Evolutionary conservation across 1,140 invertebrate species (phyloP).

Genomic region (Chrysoperla carnea): DNA sequence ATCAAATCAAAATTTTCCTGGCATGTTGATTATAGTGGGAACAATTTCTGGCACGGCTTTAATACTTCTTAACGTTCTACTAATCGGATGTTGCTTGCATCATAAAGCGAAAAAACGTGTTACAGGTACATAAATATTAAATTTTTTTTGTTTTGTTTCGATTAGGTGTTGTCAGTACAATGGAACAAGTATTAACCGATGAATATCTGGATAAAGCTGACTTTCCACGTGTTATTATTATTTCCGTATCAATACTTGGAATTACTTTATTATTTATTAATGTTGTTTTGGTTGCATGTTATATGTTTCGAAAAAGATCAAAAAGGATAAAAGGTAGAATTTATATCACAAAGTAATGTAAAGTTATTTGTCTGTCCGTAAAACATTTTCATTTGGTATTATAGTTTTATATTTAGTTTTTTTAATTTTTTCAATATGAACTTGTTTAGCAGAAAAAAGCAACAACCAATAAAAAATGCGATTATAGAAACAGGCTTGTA

Average conservation of each 20-base stretch:
- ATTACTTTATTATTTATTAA: constrained; percentile 64
- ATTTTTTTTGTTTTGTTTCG: constrained; percentile 27
- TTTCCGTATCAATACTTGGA: constrained; percentile 62
- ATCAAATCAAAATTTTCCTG: constrained; percentile 23
- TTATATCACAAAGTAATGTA: constrained; percentile 5
- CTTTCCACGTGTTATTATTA: constrained; percentile 58
- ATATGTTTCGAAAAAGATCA: constrained; percentile 56
- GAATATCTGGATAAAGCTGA: constrained; percentile 45
- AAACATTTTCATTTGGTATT: no score
- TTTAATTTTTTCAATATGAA: not conserved
- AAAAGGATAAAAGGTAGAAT: constrained; percentile 40
- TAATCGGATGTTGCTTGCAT: constrained; percentile 76
- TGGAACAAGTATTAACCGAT: constrained; percentile 37
- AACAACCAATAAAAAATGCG: no score
- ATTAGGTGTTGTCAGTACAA: constrained; percentile 24
- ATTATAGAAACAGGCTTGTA: no score
- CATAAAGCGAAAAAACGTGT: constrained; percentile 51
- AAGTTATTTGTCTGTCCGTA: not conserved
- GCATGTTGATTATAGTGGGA: constrained; percentile 55
- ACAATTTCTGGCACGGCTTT: constrained; percentile 52
- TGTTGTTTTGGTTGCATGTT: constrained; percentile 65
- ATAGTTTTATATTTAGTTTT: not conserved
- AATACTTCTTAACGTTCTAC: constrained; percentile 61
- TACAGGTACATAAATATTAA: constrained; percentile 34
- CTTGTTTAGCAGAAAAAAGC: no score